Evolutionary conservation across 2,797 vertebrate genomes (phyloP).

Genomic region (Chaunax sp.): DNA sequence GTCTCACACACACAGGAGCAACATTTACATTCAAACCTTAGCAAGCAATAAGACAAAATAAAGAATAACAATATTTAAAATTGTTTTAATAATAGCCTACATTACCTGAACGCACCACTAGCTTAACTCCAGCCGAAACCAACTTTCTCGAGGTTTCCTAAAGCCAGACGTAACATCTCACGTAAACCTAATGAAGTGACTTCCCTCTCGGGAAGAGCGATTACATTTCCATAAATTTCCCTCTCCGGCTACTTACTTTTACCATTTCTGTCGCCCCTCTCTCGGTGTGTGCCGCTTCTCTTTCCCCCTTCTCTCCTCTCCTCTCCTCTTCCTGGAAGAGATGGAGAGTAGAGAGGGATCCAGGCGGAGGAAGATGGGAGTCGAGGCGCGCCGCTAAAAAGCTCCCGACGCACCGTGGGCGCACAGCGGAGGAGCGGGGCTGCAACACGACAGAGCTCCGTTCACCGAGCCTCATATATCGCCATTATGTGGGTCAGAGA

Average conservation of each 20-base stretch:
- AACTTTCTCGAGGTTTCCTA: conserved; percentile 36
- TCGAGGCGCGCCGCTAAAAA: conserved; percentile 20
- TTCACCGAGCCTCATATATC: conserved; percentile 48
- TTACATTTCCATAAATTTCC: neutral
- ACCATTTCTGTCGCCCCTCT: conserved; percentile 29
- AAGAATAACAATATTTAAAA: neutral
- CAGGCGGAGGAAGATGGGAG: conserved; percentile 40
- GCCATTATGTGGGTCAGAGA: conserved; percentile 81
- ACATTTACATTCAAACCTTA: neutral
- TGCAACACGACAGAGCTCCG: conserved; percentile 20
- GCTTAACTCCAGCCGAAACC: neutral
- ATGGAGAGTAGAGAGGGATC: conserved; percentile 24
- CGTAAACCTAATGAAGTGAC: neutral
- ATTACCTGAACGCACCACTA: rapidly evolving
- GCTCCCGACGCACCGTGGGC: conserved; percentile 32
- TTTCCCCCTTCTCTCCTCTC: conserved; percentile 14
- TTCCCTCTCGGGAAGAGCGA: conserved; percentile 2
- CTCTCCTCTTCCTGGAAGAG: conserved; percentile 16
- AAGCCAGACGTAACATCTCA: neutral
- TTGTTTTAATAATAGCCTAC: neutral
- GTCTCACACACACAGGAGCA: neutral
- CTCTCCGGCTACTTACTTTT: conserved; percentile 54
- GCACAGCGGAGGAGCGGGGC: conserved; percentile 40
- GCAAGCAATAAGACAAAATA: neutral
- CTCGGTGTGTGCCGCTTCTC: conserved; percentile 26